phyloP scores from a whole-genome alignment of 2,888 invertebrate genomes.

The Dasysyrphus albostriatus region DNA sequence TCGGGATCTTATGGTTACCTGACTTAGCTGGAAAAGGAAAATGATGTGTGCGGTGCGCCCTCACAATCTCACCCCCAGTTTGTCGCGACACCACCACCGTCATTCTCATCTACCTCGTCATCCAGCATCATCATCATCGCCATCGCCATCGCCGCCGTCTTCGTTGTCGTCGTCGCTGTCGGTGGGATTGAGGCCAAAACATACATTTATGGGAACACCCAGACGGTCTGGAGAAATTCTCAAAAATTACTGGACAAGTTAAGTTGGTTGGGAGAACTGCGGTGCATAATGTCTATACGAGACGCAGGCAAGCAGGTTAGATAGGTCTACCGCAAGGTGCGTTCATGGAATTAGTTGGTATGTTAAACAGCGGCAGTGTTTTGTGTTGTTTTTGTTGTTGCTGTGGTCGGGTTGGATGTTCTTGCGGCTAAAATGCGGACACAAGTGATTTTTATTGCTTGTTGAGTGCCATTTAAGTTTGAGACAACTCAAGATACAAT shows the following conservation, averaged over 20 bases:
- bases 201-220: slow-evolving; percentile 67
- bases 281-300: background rate
- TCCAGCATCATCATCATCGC: slow-evolving; percentile 18
- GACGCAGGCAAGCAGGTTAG: slow-evolving; percentile 62
- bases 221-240: slow-evolving; percentile 67
- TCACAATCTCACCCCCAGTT: slow-evolving; percentile 69
- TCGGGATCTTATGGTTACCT: slow-evolving; percentile 28
- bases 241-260: slow-evolving; percentile 40
- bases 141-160: too few species aligned
- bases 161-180: slow-evolving; percentile 2
- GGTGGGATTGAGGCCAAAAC: slow-evolving; percentile 39
- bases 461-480: slow-evolving; percentile 66
- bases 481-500: slow-evolving; percentile 34
- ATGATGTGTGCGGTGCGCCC: slow-evolving; percentile 42
- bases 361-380: slow-evolving; percentile 50
- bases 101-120: slow-evolving; percentile 25
- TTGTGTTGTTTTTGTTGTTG: slow-evolving; percentile 35
- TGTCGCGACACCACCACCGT: slow-evolving; percentile 68
- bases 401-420: slow-evolving; percentile 30
- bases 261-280: background rate
- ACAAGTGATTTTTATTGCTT: slow-evolving; percentile 71
- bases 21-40: slow-evolving; percentile 59
- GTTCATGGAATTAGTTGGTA: slow-evolving; percentile 73
- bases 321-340: slow-evolving; percentile 74
- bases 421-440: slow-evolving; percentile 40